Percentiles rank a stretch among this genome's conserved stretches.
These are phyloP conservation scores for Plecturocebus donacophilus DNA, from an alignment of 2,113 vertebrate species.

Conservation along the genomic window DNA sequence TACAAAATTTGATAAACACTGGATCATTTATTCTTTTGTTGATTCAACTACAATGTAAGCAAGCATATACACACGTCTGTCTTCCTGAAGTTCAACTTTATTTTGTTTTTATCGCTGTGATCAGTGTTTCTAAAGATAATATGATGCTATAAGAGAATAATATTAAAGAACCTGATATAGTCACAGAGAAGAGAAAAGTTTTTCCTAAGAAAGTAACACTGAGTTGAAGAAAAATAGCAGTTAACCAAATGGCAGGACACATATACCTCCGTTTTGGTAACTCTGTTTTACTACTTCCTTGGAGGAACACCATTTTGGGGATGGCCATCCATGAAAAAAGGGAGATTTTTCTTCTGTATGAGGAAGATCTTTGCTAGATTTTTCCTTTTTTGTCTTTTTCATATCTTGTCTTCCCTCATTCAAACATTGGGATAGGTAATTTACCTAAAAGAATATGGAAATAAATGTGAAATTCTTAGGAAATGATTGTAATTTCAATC, in stretches of 20 bases:
- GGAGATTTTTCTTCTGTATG: background rate
- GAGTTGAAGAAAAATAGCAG: background rate
- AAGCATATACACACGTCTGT: background rate
- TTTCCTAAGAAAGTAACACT: background rate
- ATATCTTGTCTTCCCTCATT: background rate
- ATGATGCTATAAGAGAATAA: background rate
- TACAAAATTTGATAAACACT: background rate
- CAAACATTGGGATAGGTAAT: background rate
- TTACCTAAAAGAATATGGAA: background rate
- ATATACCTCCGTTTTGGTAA: background rate
- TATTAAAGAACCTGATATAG: background rate
- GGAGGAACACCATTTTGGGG: background rate
- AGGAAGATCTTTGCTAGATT: background rate
- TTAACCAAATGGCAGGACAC: background rate
- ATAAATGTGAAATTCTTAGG: background rate
- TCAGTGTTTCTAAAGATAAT: background rate
- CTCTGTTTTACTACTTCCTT: background rate
- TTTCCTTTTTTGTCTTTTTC: background rate
- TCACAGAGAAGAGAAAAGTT: background rate
- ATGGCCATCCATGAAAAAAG: background rate
- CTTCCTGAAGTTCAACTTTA: background rate
- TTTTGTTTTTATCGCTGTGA: background rate
- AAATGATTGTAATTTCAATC: slow-evolving; percentile 28
- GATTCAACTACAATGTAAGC: background rate
- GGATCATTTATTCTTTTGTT: background rate